Evolutionary conservation across 2,113 vertebrate genomes (phyloP), one percentile per base, ranked within the genome.

Genomic region (Gnathonemus echidnorhynchus): DNA sequence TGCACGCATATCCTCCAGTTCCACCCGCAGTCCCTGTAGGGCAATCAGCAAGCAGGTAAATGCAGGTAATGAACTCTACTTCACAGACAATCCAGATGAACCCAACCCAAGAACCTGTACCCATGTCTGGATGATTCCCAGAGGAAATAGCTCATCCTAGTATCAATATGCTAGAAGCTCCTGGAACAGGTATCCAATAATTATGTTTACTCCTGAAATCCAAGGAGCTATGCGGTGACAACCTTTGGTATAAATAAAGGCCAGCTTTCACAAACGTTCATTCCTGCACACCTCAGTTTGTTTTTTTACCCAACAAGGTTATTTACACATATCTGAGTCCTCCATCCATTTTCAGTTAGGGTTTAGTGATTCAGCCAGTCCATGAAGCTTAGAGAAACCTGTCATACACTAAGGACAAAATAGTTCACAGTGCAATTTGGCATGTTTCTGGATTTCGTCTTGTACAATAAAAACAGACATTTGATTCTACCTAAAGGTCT

Each of bases 21-120:
- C 98, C 15, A 95, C 94, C 93, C 97, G 98, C 95, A 99, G 93
- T 92, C 95, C 95, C 98, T 99, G 95, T 92, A 96, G 21, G 94
- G 17, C 50, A 62, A 62, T 24, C 58, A 80, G 70, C 11, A 48
- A 50, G 66, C 88, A 62, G 31, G 13, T 5, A 17, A 89, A 89
- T 27, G 49, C 70, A 8, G 31, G 48, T 35, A 80, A 87, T 17
- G 86, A 50, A 17, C 86, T 87, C 48, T 53, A 53, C 17, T 58
- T n/a, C 5, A 35, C 24, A 83, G 89, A 19, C 27, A 42, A 53
- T 48, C 31, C 88, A 39, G n/a, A 5, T 27, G 45, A 74, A 48
- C 53, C 66, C 42, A 88, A 24, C 13, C 15, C 7, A 11, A 42
- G 9, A 62, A 62, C 19, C 35, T 88, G 39, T 35, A n/a, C 45